Conservation (phyloP, 2,113 vertebrate species). For the Cromileptes altivelis region DNA sequence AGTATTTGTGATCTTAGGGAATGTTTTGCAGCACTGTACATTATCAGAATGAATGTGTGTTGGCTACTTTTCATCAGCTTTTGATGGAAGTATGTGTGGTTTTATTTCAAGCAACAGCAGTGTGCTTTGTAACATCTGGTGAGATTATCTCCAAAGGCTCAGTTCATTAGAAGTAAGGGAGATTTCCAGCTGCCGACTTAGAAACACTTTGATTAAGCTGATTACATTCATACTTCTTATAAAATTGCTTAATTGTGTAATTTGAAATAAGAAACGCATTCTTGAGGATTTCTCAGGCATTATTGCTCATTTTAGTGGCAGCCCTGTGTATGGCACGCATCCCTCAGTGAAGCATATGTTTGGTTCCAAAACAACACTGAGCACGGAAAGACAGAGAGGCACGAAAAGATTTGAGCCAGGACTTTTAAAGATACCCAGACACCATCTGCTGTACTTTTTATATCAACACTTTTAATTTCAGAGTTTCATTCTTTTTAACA, state of each 20-base stretch:
- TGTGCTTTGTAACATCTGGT: conserved; percentile 61
- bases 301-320: conserved; percentile 51
- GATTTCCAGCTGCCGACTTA: conserved; percentile 54
- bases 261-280: conserved; percentile 61
- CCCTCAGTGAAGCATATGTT: conserved; percentile 34
- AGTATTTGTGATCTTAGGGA: conserved; percentile 30
- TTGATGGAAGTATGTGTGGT: conserved; percentile 46
- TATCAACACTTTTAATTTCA: conserved; percentile 45
- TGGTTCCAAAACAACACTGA: conserved; percentile 45
- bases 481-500: conserved; percentile 40
- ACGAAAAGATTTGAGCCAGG: conserved; percentile 24
- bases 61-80: conserved; percentile 42
- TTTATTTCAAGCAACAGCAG: conserved; percentile 57
- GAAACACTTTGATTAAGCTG: conserved; percentile 60
- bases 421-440: conserved; percentile 38
- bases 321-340: conserved; percentile 22
- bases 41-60: conserved; percentile 39
- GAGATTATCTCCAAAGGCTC: conserved; percentile 65
- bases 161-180: conserved; percentile 55
- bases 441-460: conserved; percentile 50
- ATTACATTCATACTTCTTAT: conserved; percentile 50
- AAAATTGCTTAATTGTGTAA: conserved; percentile 53
- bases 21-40: conserved; percentile 31
- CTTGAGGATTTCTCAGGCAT: conserved; percentile 19
- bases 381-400: conserved; percentile 38